phyloP scores from a whole-genome alignment of 92 coral and sea anemone species.

The Galaxea fascicularis region DNA sequence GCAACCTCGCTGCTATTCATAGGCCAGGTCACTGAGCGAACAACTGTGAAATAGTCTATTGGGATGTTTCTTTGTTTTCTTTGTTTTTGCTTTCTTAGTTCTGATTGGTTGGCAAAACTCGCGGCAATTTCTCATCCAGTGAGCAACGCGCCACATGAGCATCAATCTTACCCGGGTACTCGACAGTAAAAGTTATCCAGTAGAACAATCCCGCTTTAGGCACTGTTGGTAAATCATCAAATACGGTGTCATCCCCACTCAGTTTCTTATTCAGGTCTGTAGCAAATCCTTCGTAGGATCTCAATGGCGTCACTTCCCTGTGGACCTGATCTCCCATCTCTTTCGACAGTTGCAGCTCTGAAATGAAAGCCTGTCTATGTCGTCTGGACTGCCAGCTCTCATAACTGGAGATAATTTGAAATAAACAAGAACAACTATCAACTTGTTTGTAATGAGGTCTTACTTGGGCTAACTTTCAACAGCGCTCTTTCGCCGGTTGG shows the following conservation, averaged over 20 bases:
- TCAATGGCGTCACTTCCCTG: constrained; percentile 46
- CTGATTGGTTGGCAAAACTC: no score
- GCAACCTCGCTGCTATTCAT: no score
- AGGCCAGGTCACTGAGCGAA: no score
- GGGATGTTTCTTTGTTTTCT: no score
- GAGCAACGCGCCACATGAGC: background rate
- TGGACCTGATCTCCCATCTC: constrained; percentile 62
- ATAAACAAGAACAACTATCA: no score
- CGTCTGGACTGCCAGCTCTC: constrained; percentile 41
- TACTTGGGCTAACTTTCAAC: no score
- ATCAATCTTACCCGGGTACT: constrained; percentile 42
- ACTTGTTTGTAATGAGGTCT: no score
- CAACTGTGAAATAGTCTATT: no score
- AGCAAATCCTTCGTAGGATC: constrained; percentile 53
- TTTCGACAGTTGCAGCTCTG: constrained; percentile 50
- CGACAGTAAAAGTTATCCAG: constrained; percentile 43
- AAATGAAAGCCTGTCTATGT: constrained; percentile 37
- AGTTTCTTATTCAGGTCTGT: constrained; percentile 35
- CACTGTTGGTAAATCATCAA: constrained; percentile 27
- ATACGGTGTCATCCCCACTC: constrained; percentile 8
- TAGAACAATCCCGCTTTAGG: constrained; percentile 52
- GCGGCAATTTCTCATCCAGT: no score
- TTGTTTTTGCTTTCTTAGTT: no score
- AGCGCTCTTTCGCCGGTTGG: no score
- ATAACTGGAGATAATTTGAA: constrained; percentile 20